These are phyloP conservation scores for Chiridota heheva DNA, from an alignment of 35 echinoderm and acorn worm genomes.

Conservation along the genomic window DNA sequence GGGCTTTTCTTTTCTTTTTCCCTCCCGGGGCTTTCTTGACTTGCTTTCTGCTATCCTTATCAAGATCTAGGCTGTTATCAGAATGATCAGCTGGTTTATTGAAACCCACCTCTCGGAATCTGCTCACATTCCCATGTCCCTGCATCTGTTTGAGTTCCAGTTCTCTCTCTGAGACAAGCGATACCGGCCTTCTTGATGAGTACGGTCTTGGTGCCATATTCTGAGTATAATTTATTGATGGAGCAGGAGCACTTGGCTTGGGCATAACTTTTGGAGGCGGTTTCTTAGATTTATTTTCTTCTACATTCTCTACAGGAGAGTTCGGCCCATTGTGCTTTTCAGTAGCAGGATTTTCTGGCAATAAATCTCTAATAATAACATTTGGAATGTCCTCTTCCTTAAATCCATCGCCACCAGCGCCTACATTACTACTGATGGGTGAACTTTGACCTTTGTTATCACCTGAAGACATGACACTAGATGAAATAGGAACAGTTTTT, in stretches of 20 bases:
- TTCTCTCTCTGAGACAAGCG: constrained; percentile 20
- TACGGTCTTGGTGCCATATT: too few relatives aligned
- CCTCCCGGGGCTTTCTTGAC: not conserved
- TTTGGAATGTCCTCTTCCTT: not conserved
- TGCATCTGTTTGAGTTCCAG: constrained; percentile 27
- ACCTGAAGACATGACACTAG: too few relatives aligned
- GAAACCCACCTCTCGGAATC: constrained; percentile 51
- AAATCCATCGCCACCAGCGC: not conserved
- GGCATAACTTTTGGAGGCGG: not conserved
- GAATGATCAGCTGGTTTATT: not conserved
- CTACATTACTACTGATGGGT: not conserved
- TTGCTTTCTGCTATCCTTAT: constrained; percentile 3
- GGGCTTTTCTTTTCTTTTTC: not conserved
- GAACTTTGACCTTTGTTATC: too few relatives aligned
- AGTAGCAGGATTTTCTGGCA: not conserved
- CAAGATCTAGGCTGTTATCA: not conserved
- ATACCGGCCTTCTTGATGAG: constrained; percentile 3
- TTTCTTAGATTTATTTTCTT: not conserved
- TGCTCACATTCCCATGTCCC: constrained; percentile 21
- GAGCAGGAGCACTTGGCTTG: not conserved
- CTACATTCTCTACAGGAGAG: not conserved
- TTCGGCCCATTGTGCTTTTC: not conserved
- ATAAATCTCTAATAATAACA: not conserved
- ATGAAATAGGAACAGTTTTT: too few relatives aligned
- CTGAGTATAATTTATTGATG: too few relatives aligned